Evolutionary conservation across 1,140 invertebrate genomes (phyloP), one percentile per base, ranked within the genome.

Genomic region (Drosophila fuyamai): DNA sequence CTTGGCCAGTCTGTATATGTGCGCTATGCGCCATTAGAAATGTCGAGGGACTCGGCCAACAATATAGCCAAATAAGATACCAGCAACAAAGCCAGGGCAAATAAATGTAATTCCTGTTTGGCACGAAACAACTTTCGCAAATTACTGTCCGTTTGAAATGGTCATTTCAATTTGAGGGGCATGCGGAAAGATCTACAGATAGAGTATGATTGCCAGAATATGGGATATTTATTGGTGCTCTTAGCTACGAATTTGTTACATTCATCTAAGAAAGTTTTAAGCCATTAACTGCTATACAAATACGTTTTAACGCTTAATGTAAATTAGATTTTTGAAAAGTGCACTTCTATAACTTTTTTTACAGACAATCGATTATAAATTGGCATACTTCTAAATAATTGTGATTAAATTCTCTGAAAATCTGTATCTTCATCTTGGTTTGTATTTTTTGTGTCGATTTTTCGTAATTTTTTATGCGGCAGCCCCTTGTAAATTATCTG

Each of bases 81-180:
- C 36, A 51, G 18, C 51, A 56, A 48, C 29, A 71, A 70, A 68
- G 63, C 59, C 46, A 32, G 43, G 44, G 47, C 54, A 40, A 57
- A 55, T 27, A 75, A 81, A 86, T 88, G 67, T 86, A 79, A 82
- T 88, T 88, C 78, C 78, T 65, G 63, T 71, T 81, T 85, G 82
- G 65, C 82, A 86, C 76, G 76, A 70, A 81, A 80, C 85, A 86
- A 79, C 70, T 60, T 86, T 65, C 13, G 29, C 41, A 66, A 68
- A 16, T 81, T 62, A 53, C 36, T 74, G 50, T 16, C 57, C 14
- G 32, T 62, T 35, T 48, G 51, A 55, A 68, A 71, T 71, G 68
- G 44, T 58, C 54, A 72, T 40, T 71, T 58, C 44, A 35, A 23
- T 35, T 70, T 12, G 27, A 41, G 41, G 48, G 63, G n/a, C 14